These are phyloP conservation scores for Trachelus iudaicus DNA, from an alignment of 2,888 invertebrate species.

Conservation along the genomic window DNA sequence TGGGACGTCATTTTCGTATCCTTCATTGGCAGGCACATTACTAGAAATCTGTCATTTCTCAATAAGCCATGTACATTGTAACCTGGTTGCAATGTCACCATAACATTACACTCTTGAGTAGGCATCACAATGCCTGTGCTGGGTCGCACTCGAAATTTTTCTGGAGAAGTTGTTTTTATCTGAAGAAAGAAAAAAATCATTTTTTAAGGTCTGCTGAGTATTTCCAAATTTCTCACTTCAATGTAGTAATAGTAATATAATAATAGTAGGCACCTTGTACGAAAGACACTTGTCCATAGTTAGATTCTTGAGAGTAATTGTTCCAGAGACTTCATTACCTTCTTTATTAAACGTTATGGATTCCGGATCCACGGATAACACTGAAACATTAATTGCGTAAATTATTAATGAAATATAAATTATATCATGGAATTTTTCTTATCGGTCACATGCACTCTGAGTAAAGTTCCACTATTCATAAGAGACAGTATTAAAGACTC, in stretches of 20 bases:
- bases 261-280: slow-evolving; percentile 72
- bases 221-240: not conserved
- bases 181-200: slow-evolving; percentile 66
- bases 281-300: slow-evolving; percentile 71
- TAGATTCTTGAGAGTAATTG: slow-evolving; percentile 75
- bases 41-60: slow-evolving; percentile 85
- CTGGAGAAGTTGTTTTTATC: slow-evolving; percentile 96
- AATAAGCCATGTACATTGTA: slow-evolving; percentile 75
- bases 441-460: not conserved
- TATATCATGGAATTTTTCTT: slow-evolving; percentile 17
- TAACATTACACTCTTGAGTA: slow-evolving; percentile 73
- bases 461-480: not conserved
- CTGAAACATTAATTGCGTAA: slow-evolving; percentile 35
- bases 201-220: not conserved
- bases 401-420: slow-evolving; percentile 1
- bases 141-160: slow-evolving; percentile 93
- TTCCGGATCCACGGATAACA: slow-evolving; percentile 68
- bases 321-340: slow-evolving; percentile 76
- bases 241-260: not conserved
- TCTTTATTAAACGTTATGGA: slow-evolving; percentile 76
- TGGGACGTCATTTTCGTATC: slow-evolving; percentile 70
- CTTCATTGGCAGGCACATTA: slow-evolving; percentile 81
- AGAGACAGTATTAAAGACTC: slow-evolving; percentile 33
- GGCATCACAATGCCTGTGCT: slow-evolving; percentile 82
- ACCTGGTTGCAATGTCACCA: slow-evolving; percentile 81